Evolutionary conservation across 1,140 invertebrate genomes (phyloP), one percentile per base, ranked within the genome.

Genomic region (Rhyacophila brunnea): DNA sequence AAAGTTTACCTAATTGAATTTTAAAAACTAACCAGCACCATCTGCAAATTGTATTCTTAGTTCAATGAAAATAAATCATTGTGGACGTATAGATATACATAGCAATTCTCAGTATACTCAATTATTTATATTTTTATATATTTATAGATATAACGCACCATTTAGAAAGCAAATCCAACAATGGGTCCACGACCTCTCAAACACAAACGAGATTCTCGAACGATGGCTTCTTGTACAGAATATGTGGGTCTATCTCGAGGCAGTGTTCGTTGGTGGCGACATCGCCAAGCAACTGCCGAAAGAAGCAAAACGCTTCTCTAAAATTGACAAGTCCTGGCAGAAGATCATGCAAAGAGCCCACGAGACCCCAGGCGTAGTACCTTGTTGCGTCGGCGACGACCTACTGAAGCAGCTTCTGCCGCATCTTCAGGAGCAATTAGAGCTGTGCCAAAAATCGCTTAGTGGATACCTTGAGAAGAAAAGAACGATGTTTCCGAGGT

Each of bases 301-400:
- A 73, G 93, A 95, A 78, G 93, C 93, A 0, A 92, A 95, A 77
- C 85, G 91, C 52, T 98, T 98, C 77, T 93, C 92, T 15, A 96
- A 95, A 79, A 98, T 98, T 60, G 96, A 98, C 72, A 96, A 97
- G 70, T 95, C 93, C 1, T 98, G 96, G 95, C 93, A 96, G 70
- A 97, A 97, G 73, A 96, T 98, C 19, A 98, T 98, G 95, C 91
- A 93, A 67, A 75, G 92, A 43, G 93, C 93, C 0, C 92, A 96
- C 67, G 95, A 98, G 74, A 96, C 92, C 0, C 91, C 95, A 0
- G 93, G 94, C 20, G 95, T 98, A 1, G 93, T 98, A 1, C 87
- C 91, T 14, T 98, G 95, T 70, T 98, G 95, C 74, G 94, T 98
- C 3, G 93, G 94, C 6, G 95, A 98, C 68, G 95, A 98, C 73